Evolutionary conservation across 2,113 vertebrate species (phyloP).

Genomic region (Antennarius striatus): DNA sequence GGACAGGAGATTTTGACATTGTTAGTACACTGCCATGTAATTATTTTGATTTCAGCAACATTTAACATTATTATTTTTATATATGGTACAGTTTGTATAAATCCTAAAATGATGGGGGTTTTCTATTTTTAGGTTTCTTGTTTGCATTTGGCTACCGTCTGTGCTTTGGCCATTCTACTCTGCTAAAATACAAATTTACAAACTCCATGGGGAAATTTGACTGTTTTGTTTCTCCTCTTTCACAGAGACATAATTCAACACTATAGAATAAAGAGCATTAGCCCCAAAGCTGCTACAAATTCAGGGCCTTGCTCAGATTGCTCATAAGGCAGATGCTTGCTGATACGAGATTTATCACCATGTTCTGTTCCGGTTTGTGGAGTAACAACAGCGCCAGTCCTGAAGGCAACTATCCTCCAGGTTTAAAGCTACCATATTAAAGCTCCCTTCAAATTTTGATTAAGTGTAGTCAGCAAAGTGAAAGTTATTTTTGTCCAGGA

Average conservation of each 20-base stretch:
- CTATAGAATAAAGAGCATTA: constrained; percentile 49
- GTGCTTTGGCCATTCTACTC: constrained; percentile 14
- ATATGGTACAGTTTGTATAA: constrained; percentile 10
- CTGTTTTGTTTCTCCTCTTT: constrained; percentile 37
- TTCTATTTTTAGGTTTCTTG: background rate
- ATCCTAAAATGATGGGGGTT: constrained; percentile 18
- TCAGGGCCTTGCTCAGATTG: constrained; percentile 45
- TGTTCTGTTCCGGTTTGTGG: constrained; percentile 7
- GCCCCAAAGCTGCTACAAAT: constrained; percentile 42
- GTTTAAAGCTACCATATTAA: background rate
- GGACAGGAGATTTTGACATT: constrained; percentile 33
- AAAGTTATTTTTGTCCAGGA: constrained; percentile 5
- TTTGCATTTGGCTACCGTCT: constrained; percentile 15
- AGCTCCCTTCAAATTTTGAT: background rate
- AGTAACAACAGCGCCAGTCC: constrained; percentile 3
- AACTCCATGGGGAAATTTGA: constrained; percentile 44
- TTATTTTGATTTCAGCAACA: constrained; percentile 27
- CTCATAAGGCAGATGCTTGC: constrained; percentile 35
- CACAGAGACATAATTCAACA: constrained; percentile 43
- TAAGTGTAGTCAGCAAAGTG: background rate
- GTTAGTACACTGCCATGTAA: constrained; percentile 12
- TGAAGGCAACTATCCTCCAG: background rate
- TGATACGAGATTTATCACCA: constrained; percentile 29
- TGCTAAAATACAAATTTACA: constrained; percentile 42
- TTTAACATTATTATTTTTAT: constrained; percentile 29